Evolutionary conservation across 2,888 invertebrate genomes (phyloP).

Genomic region (Phytoseiulus persimilis): DNA sequence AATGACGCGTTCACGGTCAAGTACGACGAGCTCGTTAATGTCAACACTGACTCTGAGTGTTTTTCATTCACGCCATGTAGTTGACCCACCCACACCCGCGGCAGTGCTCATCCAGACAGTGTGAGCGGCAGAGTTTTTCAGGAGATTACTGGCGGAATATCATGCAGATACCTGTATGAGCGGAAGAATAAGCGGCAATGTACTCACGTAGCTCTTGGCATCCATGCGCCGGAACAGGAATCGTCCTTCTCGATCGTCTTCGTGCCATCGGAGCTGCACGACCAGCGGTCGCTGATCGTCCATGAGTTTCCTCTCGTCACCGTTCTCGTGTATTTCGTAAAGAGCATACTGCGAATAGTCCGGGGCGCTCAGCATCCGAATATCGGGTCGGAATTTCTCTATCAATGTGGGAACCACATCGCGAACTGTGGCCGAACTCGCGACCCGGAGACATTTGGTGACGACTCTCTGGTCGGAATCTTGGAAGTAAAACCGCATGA

Average conservation of each 20-base stretch:
- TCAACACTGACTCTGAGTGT: too few species aligned
- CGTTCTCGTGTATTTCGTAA: constrained; percentile 66
- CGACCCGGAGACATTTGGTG: constrained; percentile 95
- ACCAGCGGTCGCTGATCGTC: constrained; percentile 87
- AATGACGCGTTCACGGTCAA: too few species aligned
- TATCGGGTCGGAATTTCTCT: constrained; percentile 98
- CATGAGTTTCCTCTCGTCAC: constrained; percentile 78
- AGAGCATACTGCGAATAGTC: constrained; percentile 56
- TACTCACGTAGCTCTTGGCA: constrained; percentile 60
- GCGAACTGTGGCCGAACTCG: constrained; percentile 87
- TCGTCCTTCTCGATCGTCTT: constrained; percentile 93
- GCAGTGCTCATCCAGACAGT: too few species aligned
- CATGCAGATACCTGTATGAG: too few species aligned
- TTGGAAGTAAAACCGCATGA: constrained; percentile 99
- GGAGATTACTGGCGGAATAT: background rate
- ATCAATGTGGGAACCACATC: constrained; percentile 94
- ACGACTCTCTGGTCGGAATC: constrained; percentile 96
- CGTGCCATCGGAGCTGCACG: constrained; percentile 98
- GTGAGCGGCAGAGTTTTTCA: background rate
- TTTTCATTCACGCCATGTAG: too few species aligned
- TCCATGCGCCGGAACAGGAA: constrained; percentile 84
- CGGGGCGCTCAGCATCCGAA: constrained; percentile 76
- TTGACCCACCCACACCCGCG: too few species aligned
- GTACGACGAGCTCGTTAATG: too few species aligned
- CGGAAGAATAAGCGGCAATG: background rate